These are phyloP conservation scores for Drosophila asahinai DNA, from an alignment of 1,140 invertebrate genomes.

Conservation along the genomic window DNA sequence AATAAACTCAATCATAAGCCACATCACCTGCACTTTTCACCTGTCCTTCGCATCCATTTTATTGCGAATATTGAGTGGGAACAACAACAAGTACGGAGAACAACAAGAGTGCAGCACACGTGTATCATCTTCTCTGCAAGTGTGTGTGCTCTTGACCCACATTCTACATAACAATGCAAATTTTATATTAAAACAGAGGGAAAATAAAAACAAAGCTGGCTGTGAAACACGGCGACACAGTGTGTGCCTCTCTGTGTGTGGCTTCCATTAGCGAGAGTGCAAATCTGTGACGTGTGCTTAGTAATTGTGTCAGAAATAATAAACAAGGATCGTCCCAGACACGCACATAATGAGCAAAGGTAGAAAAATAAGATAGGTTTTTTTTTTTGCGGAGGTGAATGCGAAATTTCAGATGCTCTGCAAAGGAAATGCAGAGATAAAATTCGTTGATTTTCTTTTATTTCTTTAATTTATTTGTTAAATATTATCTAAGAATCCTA, in stretches of 20 bases:
- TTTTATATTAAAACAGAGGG: slow-evolving; percentile 72
- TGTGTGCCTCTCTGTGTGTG: slow-evolving; percentile 9
- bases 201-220: slow-evolving; percentile 56
- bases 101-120: slow-evolving; percentile 39
- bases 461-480: no score
- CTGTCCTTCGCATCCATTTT: slow-evolving; percentile 45
- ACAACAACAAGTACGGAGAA: not conserved
- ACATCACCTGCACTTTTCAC: slow-evolving; percentile 28
- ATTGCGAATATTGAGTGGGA: slow-evolving; percentile 63
- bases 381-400: not conserved
- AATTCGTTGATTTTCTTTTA: no score
- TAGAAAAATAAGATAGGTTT: slow-evolving; percentile 8
- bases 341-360: slow-evolving; percentile 64
- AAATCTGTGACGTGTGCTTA: slow-evolving; percentile 72
- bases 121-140: slow-evolving; percentile 30
- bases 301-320: slow-evolving; percentile 75
- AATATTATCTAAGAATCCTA: no score
- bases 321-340: slow-evolving; percentile 45
- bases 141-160: slow-evolving; percentile 71
- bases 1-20: slow-evolving; percentile 37
- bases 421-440: no score
- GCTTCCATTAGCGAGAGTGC: slow-evolving; percentile 68
- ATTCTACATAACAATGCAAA: slow-evolving; percentile 67
- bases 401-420: not conserved
- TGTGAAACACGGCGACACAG: slow-evolving; percentile 22